These are phyloP conservation scores for Microtus montanus DNA, from an alignment of 2,113 vertebrate genomes.

Conservation along the genomic window DNA sequence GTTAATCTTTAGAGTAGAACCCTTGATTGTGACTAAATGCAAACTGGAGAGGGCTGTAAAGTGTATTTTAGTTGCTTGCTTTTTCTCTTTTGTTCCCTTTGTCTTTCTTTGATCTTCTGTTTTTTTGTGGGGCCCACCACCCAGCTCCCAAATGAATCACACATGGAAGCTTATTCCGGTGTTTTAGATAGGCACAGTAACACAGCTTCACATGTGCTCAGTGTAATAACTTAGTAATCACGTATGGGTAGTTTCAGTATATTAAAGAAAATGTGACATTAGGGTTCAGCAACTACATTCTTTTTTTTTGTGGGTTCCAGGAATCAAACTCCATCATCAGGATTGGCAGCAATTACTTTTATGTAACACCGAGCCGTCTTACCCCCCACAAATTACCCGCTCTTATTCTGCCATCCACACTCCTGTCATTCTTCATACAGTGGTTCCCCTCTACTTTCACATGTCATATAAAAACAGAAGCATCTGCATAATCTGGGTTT, in stretches of 20 bases:
- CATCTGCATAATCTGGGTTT: not conserved
- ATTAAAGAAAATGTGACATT: not conserved
- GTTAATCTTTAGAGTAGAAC: not conserved
- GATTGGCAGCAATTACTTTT: not conserved
- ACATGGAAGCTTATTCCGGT: too few relatives aligned
- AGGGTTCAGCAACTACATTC: not conserved
- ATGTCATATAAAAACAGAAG: not conserved
- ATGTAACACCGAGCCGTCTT: not conserved
- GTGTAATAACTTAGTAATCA: not conserved
- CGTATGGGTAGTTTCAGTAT: not conserved
- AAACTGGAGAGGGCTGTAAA: not conserved
- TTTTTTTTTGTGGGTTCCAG: not conserved
- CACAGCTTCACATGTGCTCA: not conserved
- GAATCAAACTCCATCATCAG: not conserved
- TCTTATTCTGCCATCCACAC: not conserved
- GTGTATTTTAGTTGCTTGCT: too few relatives aligned
- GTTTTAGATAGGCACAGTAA: too few relatives aligned
- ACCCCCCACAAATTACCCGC: rapidly evolving
- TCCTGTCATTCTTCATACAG: not conserved
- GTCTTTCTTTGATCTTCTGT: too few relatives aligned
- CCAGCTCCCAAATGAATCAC: too few relatives aligned
- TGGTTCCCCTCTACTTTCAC: not conserved
- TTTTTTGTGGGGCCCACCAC: too few relatives aligned
- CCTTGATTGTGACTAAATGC: not conserved
- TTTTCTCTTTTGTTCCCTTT: too few relatives aligned